Evolutionary conservation across 2,888 invertebrate species (phyloP).

Genomic region (Temnothorax unifasciatus): DNA sequence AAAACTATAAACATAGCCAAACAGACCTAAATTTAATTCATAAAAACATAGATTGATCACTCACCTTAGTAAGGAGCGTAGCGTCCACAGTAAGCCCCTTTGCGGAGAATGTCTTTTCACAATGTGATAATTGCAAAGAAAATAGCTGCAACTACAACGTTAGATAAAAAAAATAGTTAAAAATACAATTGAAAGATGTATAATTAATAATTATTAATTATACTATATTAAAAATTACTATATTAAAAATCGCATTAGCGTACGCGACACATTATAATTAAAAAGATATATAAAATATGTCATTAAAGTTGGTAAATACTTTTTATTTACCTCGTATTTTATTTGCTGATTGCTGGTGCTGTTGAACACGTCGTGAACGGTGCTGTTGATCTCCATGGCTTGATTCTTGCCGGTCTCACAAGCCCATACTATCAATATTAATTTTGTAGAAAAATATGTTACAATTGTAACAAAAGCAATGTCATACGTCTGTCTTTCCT

Average conservation of each 20-base stretch:
- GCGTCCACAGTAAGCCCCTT: slow-evolving; percentile 75
- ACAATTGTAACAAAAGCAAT: background rate
- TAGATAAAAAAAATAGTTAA: no score
- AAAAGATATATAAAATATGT: no score
- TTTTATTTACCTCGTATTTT: background rate
- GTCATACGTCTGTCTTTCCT: no score
- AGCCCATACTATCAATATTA: background rate
- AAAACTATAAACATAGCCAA: no score
- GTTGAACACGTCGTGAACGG: background rate
- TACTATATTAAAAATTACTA: no score
- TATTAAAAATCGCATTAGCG: no score
- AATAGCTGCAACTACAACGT: background rate
- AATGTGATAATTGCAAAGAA: background rate
- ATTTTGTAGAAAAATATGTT: background rate
- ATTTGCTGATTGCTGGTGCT: background rate
- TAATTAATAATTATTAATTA: no score
- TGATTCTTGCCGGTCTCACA: background rate
- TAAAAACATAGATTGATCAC: background rate
- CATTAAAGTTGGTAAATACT: no score
- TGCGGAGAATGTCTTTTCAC: no score
- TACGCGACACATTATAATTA: no score
- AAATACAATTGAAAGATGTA: no score
- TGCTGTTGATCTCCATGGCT: background rate
- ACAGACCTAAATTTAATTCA: no score
- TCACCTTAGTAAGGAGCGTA: slow-evolving; percentile 76